Conservation (phyloP, 2,113 vertebrate species). For the Clupea harengus region DNA sequence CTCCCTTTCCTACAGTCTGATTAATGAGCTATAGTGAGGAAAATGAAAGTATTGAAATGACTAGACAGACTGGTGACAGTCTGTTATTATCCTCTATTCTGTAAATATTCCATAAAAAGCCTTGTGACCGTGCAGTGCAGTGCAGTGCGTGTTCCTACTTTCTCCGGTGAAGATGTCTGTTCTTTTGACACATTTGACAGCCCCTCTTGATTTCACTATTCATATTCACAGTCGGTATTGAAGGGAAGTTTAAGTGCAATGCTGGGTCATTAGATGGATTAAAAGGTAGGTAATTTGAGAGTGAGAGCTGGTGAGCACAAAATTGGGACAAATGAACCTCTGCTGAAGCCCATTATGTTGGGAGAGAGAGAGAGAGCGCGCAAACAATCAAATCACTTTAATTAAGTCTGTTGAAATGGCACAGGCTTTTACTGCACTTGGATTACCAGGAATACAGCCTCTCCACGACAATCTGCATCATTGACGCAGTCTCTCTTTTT, state of each 20-base stretch:
- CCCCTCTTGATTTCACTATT: neutral
- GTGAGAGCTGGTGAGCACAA: slow-evolving; percentile 48
- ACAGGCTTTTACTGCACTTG: slow-evolving; percentile 59
- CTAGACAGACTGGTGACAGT: neutral
- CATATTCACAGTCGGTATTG: slow-evolving; percentile 5
- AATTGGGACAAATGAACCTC: slow-evolving; percentile 55
- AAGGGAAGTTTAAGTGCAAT: slow-evolving; percentile 13
- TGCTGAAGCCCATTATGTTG: slow-evolving; percentile 44
- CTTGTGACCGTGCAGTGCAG: neutral
- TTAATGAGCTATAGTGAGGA: neutral
- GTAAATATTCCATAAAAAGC: slow-evolving; percentile 11
- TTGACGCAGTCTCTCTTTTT: slow-evolving; percentile 46
- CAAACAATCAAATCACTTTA: slow-evolving; percentile 61
- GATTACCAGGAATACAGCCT: slow-evolving; percentile 59
- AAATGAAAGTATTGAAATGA: neutral
- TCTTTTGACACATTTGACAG: neutral
- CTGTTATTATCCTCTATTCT: neutral
- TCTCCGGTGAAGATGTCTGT: neutral
- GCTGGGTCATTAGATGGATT: slow-evolving; percentile 44
- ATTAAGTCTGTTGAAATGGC: slow-evolving; percentile 59
- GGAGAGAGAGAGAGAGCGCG: slow-evolving; percentile 13
- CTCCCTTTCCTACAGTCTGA: neutral
- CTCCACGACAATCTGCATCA: slow-evolving; percentile 66
- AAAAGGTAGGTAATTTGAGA: slow-evolving; percentile 42
- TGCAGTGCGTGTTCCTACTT: neutral